Base-by-base conservation (phyloP, 2,797 vertebrate genomes). In the Eutrigla gurnardus region DNA sequence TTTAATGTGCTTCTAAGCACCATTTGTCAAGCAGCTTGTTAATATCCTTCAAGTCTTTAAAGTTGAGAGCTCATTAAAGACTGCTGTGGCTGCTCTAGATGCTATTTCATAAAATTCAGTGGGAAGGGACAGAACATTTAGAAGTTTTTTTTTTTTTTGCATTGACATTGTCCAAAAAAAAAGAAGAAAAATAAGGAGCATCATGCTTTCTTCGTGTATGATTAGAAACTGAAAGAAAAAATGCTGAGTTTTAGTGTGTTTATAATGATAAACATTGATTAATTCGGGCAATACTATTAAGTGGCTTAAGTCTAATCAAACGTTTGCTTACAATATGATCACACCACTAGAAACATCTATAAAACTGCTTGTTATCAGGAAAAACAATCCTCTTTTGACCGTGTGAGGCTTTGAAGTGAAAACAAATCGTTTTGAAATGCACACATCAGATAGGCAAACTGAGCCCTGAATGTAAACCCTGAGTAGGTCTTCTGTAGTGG, bases 1-100 rank as follows among this genome's bases (percentile, higher is more conserved):
- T 99, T 99, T 99, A 99, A 99, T 99, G 98, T 99, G 97, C 97
- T 99, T 97, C 97, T 99, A 98, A 98, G 97, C 97, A 96, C 97
- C 98, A 99, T 99, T 99, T 99, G 98, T 99, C 98, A 99, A 99
- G 97, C 96, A 96, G 97, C 98, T 99, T 99, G 98, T 99, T 99
- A 99, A 99, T 99, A 99, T 99, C 98, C 97, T 98, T 99, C 97
- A 98, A 99, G 97, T 99, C 97, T 99, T 99, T 99, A 98, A 99
- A 99, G 97, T 98, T 97, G 97, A 98, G 96, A 98, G 97, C 97
- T 99, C 98, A 98, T 99, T 99, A 99, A 97, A 97, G 95, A 96
- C 93, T 93, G 95, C 94, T 94, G 94, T 95, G 96, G 94, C 95
- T 93, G 94, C 96, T 97, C 97, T 94, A 96, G 96, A 96, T 96